These are phyloP conservation scores for Agrochola lychnidis DNA, from an alignment of 2,888 invertebrate species.

Conservation along the genomic window DNA sequence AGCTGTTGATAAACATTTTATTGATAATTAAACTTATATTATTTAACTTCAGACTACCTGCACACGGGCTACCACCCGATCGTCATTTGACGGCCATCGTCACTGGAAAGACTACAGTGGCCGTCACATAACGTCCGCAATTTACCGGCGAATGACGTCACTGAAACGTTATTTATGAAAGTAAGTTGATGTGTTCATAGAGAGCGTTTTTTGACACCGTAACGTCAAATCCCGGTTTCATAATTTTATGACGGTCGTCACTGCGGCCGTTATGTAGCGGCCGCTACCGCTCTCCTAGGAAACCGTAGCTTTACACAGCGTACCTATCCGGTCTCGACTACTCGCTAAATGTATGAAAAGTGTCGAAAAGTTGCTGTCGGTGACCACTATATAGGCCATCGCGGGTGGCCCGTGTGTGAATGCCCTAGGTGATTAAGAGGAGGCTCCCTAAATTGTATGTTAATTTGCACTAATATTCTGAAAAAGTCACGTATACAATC, in stretches of 20 bases:
- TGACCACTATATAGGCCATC: not conserved
- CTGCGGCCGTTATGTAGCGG: not conserved
- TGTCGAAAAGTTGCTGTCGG: not conserved
- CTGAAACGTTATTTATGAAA: too few relatives aligned
- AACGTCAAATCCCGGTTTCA: not conserved
- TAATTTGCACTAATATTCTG: too few relatives aligned
- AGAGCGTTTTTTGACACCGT: not conserved
- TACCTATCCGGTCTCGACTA: not conserved
- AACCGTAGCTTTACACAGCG: not conserved
- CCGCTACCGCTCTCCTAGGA: not conserved
- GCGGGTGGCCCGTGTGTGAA: too few relatives aligned
- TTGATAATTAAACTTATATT: conserved; percentile 65
- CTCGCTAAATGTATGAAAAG: not conserved
- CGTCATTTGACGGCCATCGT: not conserved
- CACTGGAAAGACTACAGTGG: not conserved
- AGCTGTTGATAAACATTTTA: conserved; percentile 64
- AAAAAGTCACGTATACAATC: too few relatives aligned
- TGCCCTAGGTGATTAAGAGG: not conserved
- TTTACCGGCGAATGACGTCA: too few relatives aligned
- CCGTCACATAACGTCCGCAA: too few relatives aligned
- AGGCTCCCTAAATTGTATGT: too few relatives aligned
- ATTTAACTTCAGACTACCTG: conserved; percentile 45
- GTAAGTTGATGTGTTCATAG: not conserved
- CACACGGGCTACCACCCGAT: not conserved
- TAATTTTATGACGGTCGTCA: not conserved